Conservation (phyloP, 2,113 vertebrate species). For the Glaucidium brasilianum region DNA sequence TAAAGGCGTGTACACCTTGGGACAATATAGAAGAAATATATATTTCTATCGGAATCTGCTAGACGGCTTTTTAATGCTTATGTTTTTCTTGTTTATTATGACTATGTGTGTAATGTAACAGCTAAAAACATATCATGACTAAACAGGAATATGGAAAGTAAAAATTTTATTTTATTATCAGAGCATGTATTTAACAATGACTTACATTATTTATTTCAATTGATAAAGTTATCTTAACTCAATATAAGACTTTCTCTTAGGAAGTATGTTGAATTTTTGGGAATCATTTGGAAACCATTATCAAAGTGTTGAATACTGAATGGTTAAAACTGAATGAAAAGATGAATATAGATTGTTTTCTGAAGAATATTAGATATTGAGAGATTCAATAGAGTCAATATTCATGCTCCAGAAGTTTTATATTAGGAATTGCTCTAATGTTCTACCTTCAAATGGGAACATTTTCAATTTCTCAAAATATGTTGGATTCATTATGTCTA, state of each 20-base stretch:
- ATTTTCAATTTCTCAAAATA: neutral
- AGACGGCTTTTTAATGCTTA: neutral
- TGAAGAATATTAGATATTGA: neutral
- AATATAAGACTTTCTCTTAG: neutral
- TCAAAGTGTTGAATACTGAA: neutral
- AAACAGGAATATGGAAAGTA: neutral
- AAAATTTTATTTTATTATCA: neutral
- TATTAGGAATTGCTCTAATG: neutral
- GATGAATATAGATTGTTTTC: neutral
- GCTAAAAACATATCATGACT: neutral
- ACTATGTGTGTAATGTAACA: neutral
- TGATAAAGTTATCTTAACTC: neutral
- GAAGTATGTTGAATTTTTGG: neutral
- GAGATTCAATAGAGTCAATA: neutral
- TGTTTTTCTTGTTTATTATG: neutral
- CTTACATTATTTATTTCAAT: neutral
- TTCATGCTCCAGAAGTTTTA: constrained; percentile 20
- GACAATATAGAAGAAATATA: neutral
- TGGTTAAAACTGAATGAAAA: neutral
- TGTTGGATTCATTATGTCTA: neutral
- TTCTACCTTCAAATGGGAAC: neutral
- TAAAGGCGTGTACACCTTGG: neutral
- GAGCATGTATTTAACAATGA: neutral
- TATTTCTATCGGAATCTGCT: neutral
- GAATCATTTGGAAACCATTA: constrained; percentile 36